Base-by-base conservation (phyloP, 2,888 invertebrate species). In the Acleris literana region DNA sequence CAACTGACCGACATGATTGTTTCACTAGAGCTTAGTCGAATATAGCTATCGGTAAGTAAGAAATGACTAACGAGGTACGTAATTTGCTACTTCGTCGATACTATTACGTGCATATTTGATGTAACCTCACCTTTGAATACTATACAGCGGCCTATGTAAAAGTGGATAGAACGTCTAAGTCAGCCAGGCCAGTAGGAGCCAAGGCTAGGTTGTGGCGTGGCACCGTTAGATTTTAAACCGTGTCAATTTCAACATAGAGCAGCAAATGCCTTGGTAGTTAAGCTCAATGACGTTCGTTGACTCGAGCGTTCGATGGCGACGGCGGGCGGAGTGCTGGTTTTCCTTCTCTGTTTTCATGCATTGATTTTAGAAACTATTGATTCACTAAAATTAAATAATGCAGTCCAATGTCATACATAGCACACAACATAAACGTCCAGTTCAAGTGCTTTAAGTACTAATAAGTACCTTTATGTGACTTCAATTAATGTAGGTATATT, bases 161-260 rank as follows among this genome's bases (percentile, higher is more conserved):
- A 92, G 92, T 92, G 91, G 92, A 92, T 92, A 92, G 92, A 92
- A 92, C 92, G 92, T 92, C 92, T 92, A 92, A 92, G 91, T 91
- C 92, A 92, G 92, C 88, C 87, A 90, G 90, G 91, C 91, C 90
- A 92, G 91, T 90, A 87, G 83, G 83, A 92, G 92, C 92, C 92
- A 92, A 92, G 92, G 92, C 92, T 92, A 92, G 88, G 85, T 87
- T 90, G 85, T 74, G 72, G 68, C 70, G 72, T 53, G 48, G 43
- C n/a, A 54, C 48, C 79, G 77, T 58, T 69, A 62, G 25, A 87
- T 70, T 80, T 73, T 79, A 69, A 75, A 80, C 88, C 78, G 71
- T 88, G 82, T 77, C 56, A 3, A 53, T 43, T 61, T 51, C 9
- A 1, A 0, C 0, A 57, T 75, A 84, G 70, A 78, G 81, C 75